Percentiles rank a stretch among this genome's conserved stretches.
phyloP scores from a whole-genome alignment of 2,113 vertebrate species.

The Brachypteracias leptosomus region DNA sequence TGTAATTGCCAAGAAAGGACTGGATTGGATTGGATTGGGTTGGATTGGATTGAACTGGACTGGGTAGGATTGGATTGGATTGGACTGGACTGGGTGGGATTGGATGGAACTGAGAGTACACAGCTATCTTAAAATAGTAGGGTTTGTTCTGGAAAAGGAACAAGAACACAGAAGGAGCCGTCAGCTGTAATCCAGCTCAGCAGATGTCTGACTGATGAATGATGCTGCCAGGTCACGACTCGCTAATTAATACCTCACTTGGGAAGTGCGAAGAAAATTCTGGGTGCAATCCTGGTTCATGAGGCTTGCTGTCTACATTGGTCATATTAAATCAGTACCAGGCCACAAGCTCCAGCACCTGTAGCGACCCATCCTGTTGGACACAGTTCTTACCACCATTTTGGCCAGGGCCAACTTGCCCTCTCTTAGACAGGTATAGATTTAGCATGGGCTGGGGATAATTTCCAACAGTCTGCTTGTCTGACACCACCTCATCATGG shows the following conservation, averaged over 20 bases:
- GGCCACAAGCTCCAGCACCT: neutral
- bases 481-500: rapidly evolving
- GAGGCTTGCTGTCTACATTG: neutral
- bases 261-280: neutral
- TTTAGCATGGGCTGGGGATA: neutral
- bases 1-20: neutral
- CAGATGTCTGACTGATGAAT: neutral
- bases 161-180: neutral
- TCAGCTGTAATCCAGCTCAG: neutral
- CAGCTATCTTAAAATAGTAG: neutral
- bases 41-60: no score
- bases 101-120: neutral
- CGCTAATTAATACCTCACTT: neutral
- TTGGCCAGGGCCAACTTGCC: neutral
- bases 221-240: neutral
- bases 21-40: no score
- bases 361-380: neutral
- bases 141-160: neutral
- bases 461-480: neutral
- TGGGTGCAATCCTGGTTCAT: neutral
- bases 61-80: neutral
- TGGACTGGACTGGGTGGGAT: neutral
- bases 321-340: neutral
- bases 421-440: neutral
- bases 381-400: neutral